Evolutionary conservation across 2,113 vertebrate species (phyloP).

Genomic region (Phrynosoma platyrhinos): DNA sequence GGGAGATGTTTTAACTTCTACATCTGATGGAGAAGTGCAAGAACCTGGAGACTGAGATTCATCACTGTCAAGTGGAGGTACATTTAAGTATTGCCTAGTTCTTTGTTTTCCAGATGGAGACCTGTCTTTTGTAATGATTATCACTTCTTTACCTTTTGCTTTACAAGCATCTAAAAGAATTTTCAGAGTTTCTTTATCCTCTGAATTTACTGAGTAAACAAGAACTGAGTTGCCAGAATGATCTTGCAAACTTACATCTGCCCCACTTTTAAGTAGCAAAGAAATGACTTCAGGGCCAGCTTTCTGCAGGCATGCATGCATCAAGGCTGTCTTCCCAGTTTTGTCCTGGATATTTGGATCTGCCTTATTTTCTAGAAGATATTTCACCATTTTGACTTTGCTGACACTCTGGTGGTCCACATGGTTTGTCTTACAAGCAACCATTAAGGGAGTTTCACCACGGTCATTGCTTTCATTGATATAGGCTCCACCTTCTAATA

Average conservation of each 20-base stretch:
- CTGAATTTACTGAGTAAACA: conserved; percentile 87
- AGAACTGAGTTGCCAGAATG: conserved; percentile 85
- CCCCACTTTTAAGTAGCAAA: conserved; percentile 83
- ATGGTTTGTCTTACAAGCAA: conserved; percentile 87
- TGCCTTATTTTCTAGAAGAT: conserved; percentile 90
- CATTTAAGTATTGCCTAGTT: conserved; percentile 87
- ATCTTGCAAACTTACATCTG: conserved; percentile 91
- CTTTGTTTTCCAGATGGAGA: conserved; percentile 82
- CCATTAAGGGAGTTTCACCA: conserved; percentile 92
- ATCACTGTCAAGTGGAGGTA: conserved; percentile 82
- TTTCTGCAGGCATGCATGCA: conserved; percentile 88
- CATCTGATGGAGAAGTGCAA: conserved; percentile 78
- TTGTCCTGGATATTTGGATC: conserved; percentile 97
- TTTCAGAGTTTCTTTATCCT: conserved; percentile 84
- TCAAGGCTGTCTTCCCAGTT: conserved; percentile 89
- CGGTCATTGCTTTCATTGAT: conserved; percentile 93
- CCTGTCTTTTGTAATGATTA: conserved; percentile 90
- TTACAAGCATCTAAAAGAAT: conserved; percentile 88
- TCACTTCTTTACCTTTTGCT: conserved; percentile 90
- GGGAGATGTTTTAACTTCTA: conserved; percentile 74
- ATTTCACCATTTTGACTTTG: conserved; percentile 90
- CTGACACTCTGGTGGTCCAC: conserved; percentile 86
- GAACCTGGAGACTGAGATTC: conserved; percentile 59
- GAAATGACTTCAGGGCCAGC: conserved; percentile 85
- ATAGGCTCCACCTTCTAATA: conserved; percentile 91